A percentile compares a stretch with the other conserved stretches of the same genome.
Evolutionary conservation across 2,113 vertebrate species (phyloP).

Genomic region (Paralichthys olivaceus): DNA sequence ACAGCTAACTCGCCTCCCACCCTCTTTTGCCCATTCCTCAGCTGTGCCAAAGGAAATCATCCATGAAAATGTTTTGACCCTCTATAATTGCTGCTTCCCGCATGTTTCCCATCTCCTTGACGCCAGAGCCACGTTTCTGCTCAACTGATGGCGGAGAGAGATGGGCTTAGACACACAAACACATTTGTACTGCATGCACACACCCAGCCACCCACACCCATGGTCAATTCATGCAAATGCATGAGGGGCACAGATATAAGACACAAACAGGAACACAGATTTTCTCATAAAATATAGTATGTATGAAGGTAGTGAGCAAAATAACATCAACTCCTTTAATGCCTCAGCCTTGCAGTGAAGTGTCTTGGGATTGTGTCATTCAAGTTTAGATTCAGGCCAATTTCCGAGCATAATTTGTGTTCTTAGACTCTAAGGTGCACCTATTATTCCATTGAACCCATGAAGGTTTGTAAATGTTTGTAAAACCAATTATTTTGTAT

Average conservation of each 20-base stretch:
- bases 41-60: constrained; percentile 70
- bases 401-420: neutral
- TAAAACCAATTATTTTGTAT: neutral
- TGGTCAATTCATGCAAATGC: constrained; percentile 5
- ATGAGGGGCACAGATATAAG: neutral
- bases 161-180: constrained; percentile 34
- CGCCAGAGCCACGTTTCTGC: constrained; percentile 37
- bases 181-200: constrained; percentile 23
- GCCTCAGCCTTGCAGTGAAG: neutral
- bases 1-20: constrained; percentile 31
- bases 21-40: constrained; percentile 40
- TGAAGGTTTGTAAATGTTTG: neutral
- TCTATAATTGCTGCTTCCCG: constrained; percentile 71
- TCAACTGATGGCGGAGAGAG: constrained; percentile 38
- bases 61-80: constrained; percentile 79
- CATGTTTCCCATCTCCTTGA: constrained; percentile 58
- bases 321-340: neutral
- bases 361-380: neutral
- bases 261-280: neutral
- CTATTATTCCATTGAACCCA: neutral
- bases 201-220: constrained; percentile 13
- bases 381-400: neutral
- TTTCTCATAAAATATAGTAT: neutral
- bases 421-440: neutral
- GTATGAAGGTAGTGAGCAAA: neutral